These are phyloP conservation scores for Eptesicus fuscus DNA, from an alignment of 2,113 vertebrate species.

Conservation along the genomic window DNA sequence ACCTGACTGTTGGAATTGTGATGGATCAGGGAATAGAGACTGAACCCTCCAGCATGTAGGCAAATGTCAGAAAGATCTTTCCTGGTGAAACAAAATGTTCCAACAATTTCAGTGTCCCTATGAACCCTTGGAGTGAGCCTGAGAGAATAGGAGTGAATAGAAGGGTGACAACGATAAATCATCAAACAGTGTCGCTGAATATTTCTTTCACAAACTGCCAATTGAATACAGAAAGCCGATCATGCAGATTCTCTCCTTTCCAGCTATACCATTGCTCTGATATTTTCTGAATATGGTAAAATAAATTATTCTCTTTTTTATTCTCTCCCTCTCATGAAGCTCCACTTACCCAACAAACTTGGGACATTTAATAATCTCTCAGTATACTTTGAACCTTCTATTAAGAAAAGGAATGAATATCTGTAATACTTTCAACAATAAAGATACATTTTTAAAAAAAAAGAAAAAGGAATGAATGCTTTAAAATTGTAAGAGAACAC, in stretches of 20 bases:
- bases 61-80: not conserved
- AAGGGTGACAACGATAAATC: not conserved
- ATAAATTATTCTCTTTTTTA: not conserved
- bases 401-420: not conserved
- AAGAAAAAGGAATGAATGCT: not conserved
- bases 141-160: not conserved
- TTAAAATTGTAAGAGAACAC: not conserved
- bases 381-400: not conserved
- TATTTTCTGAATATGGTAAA: not conserved
- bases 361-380: not conserved
- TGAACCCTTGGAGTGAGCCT: not conserved
- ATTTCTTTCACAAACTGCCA: not conserved
- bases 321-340: not conserved
- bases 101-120: not conserved
- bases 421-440: too few species aligned
- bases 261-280: not conserved
- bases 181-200: not conserved
- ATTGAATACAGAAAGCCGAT: not conserved
- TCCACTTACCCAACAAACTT: not conserved
- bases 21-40: not conserved
- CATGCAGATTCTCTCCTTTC: not conserved
- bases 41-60: not conserved
- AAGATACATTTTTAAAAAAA: not conserved
- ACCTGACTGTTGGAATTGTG: not conserved
- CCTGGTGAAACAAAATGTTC: not conserved